Evolutionary conservation across 2,888 invertebrate species (phyloP).

Genomic region (Drosophila stalkeri): DNA sequence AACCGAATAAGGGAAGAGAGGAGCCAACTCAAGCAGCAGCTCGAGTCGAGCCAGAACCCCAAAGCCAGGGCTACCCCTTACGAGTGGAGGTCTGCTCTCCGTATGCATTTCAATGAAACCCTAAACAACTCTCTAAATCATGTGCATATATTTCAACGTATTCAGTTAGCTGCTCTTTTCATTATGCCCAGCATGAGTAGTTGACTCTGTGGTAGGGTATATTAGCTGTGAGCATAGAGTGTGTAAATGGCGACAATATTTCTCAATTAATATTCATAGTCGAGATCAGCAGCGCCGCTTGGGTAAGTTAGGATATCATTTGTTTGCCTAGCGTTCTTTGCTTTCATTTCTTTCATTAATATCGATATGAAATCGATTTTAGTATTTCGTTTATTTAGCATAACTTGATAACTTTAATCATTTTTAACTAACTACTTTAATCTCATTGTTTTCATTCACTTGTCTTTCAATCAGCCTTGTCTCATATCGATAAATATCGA

Average conservation of each 20-base stretch:
- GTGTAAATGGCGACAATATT: background rate
- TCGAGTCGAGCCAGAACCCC: background rate
- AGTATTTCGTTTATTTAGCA: too few relatives aligned
- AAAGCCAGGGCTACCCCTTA: constrained; percentile 27
- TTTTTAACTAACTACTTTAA: too few relatives aligned
- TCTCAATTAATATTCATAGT: background rate
- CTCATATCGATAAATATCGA: too few relatives aligned
- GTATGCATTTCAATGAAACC: constrained; percentile 73
- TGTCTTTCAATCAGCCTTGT: too few relatives aligned
- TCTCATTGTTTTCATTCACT: too few relatives aligned
- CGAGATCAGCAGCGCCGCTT: background rate
- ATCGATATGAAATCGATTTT: background rate
- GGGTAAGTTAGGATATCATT: background rate
- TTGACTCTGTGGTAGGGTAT: background rate
- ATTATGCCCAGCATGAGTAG: constrained; percentile 1
- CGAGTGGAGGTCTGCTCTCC: constrained; percentile 27
- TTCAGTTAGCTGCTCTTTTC: constrained; percentile 20
- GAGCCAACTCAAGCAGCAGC: constrained; percentile 24
- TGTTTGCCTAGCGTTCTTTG: background rate
- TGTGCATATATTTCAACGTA: constrained; percentile 72
- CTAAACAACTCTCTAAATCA: constrained; percentile 62
- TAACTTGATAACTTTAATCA: too few relatives aligned
- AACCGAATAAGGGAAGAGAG: background rate
- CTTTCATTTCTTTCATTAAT: background rate
- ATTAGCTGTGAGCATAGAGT: background rate